phyloP scores from a whole-genome alignment of 1,140 invertebrate genomes.

The Papilio glaucus region DNA sequence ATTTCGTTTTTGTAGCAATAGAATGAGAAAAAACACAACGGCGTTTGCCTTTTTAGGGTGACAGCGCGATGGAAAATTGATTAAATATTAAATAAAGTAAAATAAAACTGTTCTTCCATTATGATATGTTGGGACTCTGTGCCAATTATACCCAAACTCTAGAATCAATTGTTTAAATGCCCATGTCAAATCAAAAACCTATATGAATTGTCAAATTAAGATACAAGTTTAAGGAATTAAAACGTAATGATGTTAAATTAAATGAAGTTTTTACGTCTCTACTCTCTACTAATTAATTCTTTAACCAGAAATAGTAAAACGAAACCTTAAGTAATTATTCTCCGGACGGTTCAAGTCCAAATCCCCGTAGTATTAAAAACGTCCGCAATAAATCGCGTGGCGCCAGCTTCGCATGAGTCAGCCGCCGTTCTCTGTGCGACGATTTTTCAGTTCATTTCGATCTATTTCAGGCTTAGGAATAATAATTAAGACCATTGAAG shows the following conservation, averaged over 20 bases:
- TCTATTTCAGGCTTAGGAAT: conserved; percentile 52
- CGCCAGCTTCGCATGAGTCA: conserved; percentile 67
- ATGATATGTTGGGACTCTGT: no score
- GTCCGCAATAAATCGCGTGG: conserved; percentile 66
- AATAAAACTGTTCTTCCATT: no score
- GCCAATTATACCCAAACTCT: no score
- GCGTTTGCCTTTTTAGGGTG: no score
- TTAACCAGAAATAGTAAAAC: conserved; percentile 2
- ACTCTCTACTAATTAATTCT: conserved; percentile 21
- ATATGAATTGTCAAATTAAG: no score
- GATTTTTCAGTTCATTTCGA: conserved; percentile 60
- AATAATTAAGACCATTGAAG: conserved; percentile 24
- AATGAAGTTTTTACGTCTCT: neutral
- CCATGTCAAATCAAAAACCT: no score
- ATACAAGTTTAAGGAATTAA: neutral
- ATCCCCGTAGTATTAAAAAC: conserved; percentile 50
- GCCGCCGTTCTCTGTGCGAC: conserved; percentile 46
- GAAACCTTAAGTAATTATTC: conserved; percentile 37
- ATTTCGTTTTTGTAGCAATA: neutral
- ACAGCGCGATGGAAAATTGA: no score
- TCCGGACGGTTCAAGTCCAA: conserved; percentile 49
- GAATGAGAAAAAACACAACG: no score
- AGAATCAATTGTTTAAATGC: no score
- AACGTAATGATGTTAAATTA: neutral
- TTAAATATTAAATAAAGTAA: no score